Percentiles rank a stretch among this genome's conserved stretches.
Conservation (phyloP, 2,113 vertebrate species). For the Chloropsis cyanopogon region DNA sequence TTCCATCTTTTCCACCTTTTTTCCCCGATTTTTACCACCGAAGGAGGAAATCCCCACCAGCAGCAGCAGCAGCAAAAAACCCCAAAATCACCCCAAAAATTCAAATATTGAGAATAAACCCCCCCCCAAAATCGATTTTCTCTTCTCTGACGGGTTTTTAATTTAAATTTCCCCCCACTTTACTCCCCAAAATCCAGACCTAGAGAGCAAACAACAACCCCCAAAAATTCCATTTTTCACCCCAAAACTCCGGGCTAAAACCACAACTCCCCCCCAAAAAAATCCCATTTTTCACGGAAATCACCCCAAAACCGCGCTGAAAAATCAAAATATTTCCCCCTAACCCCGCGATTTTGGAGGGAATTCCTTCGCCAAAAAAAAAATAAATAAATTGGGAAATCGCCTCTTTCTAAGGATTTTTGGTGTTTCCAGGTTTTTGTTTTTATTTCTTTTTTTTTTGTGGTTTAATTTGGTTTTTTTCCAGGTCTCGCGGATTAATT, state of each 20-base stretch:
- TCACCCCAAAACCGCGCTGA: background rate
- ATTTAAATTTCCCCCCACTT: background rate
- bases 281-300: background rate
- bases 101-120: background rate
- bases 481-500: background rate
- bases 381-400: background rate
- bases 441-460: too few relatives aligned
- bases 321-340: background rate
- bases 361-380: background rate
- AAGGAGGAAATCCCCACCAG: background rate
- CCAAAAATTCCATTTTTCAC: background rate
- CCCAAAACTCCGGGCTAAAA: background rate
- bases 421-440: background rate
- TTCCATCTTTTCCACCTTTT: too few relatives aligned
- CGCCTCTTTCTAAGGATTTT: background rate
- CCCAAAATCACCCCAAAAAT: background rate
- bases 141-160: background rate
- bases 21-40: too few relatives aligned
- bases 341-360: background rate
- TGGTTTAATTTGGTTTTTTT: background rate
- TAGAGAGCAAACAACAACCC: background rate
- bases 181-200: background rate
- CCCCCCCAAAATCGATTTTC: background rate
- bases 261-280: background rate
- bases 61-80: background rate